Base-by-base conservation (phyloP, 2,797 vertebrate species). In the Gastrophryne carolinensis region DNA sequence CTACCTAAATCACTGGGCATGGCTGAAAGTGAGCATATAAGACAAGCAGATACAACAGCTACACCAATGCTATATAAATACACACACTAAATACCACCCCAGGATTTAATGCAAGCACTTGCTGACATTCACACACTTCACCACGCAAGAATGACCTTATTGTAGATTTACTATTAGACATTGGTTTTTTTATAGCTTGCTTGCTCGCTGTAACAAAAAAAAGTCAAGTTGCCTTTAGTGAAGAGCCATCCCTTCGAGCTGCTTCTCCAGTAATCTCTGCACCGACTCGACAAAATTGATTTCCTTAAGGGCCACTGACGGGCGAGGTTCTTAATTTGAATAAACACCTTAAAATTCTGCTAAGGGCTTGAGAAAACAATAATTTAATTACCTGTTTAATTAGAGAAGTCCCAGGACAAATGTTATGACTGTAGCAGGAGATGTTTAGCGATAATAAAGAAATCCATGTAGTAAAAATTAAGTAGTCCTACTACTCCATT, bases 321-420 rank as follows among this genome's bases (percentile, higher is more conserved):
- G 65, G 6, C 19, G 1, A 34, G 4, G 5, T 39, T 54, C 17
- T 68, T n/a, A 5, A 27, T 11, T 19, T 68, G n/a, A 41, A 56
- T 68, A 56, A 32, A 56, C 34, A 68, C 50, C 49, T 54, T 39
- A 41, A 68, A 32, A 68, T 54, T 68, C 56, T 54, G 50, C 65
- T 68, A 54, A 56, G 65, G 8, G 34, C 39, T 27, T 27, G 34
- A 56, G 34, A 68, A 35, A 50, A 56, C 53, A 68, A 68, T 68
- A 2, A 68, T 54, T 68, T 68, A 39, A 54, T 67, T 68, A 56
- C 23, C 34, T 29, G 65, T 68, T n/a, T 68, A 56, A 68, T 68
- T 68, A 68, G 5, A n/a, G 34, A 68, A 54, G 41, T 26, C 65
- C 21, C 65, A n/a, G 53, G 12, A 32, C 63, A 34, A 47, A 23